A percentile compares a stretch with the other conserved stretches of the same genome.
Conservation (phyloP, 2,797 vertebrate genomes). For the Rhinichthys osculus region DNA sequence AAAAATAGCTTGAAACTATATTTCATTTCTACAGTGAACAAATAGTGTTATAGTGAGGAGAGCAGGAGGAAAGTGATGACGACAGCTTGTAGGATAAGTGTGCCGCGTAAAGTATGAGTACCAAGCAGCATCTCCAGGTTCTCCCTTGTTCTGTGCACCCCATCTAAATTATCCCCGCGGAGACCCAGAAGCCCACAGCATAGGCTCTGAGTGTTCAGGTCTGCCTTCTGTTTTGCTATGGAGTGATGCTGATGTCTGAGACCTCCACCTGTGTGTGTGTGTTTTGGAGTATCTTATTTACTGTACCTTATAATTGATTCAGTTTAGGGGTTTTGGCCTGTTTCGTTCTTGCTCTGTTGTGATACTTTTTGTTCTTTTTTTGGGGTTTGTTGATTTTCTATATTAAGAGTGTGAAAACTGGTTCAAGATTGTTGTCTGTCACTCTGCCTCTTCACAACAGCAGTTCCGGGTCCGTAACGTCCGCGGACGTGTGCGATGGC, state of each 20-base stretch:
- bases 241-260: constrained; percentile 63
- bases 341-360: constrained; percentile 65
- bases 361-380: constrained; percentile 57
- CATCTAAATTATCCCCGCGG: not conserved
- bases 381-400: constrained; percentile 30
- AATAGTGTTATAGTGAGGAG: too few species aligned
- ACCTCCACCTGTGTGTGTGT: constrained; percentile 58
- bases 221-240: constrained; percentile 56
- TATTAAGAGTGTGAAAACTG: constrained; percentile 64
- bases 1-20: too few species aligned
- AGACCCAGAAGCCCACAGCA: constrained; percentile 54
- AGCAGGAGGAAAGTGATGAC: too few species aligned
- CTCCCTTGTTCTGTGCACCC: too few species aligned
- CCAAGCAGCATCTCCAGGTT: too few species aligned
- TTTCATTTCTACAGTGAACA: too few species aligned
- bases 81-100: too few species aligned
- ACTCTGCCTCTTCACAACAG: constrained; percentile 53
- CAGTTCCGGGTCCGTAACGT: constrained; percentile 49
- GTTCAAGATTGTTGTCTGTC: constrained; percentile 61
- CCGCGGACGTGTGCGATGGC: constrained; percentile 34
- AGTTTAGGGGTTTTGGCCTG: constrained; percentile 62
- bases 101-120: too few species aligned
- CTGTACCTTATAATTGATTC: constrained; percentile 67
- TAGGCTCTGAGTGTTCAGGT: constrained; percentile 51
- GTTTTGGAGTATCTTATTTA: constrained; percentile 67